Evolutionary conservation across 2,113 vertebrate genomes (phyloP), one percentile per base, ranked within the genome.

Genomic region (Clarias gariepinus): DNA sequence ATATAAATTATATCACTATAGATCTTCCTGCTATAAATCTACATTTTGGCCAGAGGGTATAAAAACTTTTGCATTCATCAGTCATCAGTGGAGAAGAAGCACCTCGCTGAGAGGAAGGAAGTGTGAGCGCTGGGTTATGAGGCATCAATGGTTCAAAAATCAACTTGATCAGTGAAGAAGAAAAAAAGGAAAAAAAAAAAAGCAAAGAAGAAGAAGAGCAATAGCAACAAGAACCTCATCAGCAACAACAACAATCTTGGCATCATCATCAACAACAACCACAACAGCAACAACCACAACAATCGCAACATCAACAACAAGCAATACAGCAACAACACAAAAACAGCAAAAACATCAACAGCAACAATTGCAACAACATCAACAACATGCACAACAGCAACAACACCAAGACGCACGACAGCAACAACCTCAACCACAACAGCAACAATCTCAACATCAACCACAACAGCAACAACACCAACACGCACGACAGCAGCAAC

Each of bases 31-130:
- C 55, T 79, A 79, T 30, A 19, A 79, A 81, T 36, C 30, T 33
- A 4, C 57, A 60, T 61, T 79, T 16, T 53, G 47, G 6, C 25
- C 74, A 9, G 25, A n/a, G 74, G 52, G 57, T 23, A 21, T 36
- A 10, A 9, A 81, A 81, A 81, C 30, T 58, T 81, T 60, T 81
- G n/a, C 19, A 60, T 28, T 33, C 78, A 81, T 58, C 55, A 58
- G 57, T 81, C 57, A 61, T 4, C 11, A 12, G 15, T 60, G 78
- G n/a, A 79, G 73, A 30, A 53, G 77, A 79, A 79, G 52, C 52
- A 30, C n/a, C 53, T 28, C 25, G 18, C 77, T 79, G 77, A 21
- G 77, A 58, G 74, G 18, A 52, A 77, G 73, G 41, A 76, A 76
- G 41, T n/a, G 15, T 25, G 18, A 79, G 21, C 15, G 47, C 7